Conservation (phyloP, 2,113 vertebrate species). For the Cololabis saira region DNA sequence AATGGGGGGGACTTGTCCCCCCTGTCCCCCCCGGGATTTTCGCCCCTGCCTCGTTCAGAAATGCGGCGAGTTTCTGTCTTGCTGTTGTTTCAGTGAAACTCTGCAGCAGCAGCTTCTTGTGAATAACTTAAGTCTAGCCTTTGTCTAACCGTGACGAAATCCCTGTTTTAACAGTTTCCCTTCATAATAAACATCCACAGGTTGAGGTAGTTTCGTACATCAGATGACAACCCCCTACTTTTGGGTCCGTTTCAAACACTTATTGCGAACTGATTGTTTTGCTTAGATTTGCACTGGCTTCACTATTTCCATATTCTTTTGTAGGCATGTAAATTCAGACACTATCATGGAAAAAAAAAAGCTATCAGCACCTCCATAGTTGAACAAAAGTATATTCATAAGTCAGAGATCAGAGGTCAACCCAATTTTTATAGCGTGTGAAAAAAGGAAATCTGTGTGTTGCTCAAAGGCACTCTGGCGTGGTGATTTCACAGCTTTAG, state of each 20-base stretch:
- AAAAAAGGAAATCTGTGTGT: conserved; percentile 15
- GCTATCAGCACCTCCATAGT: background rate
- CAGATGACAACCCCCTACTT: conserved; percentile 37
- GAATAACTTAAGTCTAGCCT: no score
- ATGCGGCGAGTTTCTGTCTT: background rate
- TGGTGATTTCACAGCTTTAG: background rate
- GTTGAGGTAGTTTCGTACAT: conserved; percentile 21
- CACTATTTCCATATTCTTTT: background rate
- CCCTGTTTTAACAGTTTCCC: conserved; percentile 15
- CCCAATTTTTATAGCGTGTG: background rate
- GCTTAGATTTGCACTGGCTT: no score
- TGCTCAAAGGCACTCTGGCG: conserved; percentile 24
- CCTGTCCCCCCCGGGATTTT: no score
- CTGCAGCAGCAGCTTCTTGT: no score
- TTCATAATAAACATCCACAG: conserved; percentile 1
- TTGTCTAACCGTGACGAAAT: background rate
- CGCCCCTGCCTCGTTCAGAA: conserved; percentile 9
- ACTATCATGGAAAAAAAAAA: background rate
- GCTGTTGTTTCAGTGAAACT: conserved; percentile 5
- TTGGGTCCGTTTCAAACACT: conserved; percentile 10
- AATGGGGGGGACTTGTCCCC: no score
- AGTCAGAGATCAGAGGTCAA: conserved; percentile 13
- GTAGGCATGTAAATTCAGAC: background rate
- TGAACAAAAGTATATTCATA: conserved; percentile 1
- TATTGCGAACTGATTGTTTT: background rate